Conservation (phyloP, 2,888 invertebrate genomes). For the Scotopteryx bipunctaria region DNA sequence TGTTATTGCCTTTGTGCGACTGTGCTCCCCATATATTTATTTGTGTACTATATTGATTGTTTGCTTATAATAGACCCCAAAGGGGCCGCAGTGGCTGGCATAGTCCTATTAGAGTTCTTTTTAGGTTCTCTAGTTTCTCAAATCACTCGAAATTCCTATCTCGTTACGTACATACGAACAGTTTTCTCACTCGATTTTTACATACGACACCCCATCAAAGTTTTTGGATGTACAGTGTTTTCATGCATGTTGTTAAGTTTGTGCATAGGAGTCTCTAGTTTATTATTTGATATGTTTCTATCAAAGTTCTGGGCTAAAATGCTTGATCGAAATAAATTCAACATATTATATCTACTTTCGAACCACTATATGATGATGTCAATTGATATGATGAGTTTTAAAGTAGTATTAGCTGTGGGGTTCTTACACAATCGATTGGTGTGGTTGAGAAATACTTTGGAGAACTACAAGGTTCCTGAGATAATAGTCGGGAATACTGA, state of each 20-base stretch:
- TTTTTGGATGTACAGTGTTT: no score
- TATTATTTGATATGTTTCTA: neutral
- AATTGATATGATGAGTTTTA: neutral
- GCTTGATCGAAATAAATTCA: neutral
- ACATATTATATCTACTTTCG: neutral
- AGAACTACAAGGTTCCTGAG: neutral
- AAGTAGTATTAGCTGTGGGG: conserved; percentile 1
- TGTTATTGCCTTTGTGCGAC: neutral
- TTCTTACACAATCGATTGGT: conserved; percentile 5
- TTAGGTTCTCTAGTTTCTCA: no score
- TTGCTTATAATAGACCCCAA: neutral
- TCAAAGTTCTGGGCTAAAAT: conserved; percentile 4
- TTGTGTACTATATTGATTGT: neutral
- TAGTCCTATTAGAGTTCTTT: no score
- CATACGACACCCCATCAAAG: no score
- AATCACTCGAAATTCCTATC: no score
- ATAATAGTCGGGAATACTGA: neutral
- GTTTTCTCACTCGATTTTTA: no score
- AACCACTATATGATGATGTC: neutral
- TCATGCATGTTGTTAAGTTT: neutral
- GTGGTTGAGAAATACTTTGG: neutral
- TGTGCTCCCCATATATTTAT: neutral
- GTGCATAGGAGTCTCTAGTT: neutral
- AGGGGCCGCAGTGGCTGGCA: neutral
- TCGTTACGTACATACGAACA: no score